Percentiles rank a stretch among this genome's conserved stretches.
phyloP scores from a whole-genome alignment of 2,797 vertebrate species.

The Catamblyrhynchus diadema region DNA sequence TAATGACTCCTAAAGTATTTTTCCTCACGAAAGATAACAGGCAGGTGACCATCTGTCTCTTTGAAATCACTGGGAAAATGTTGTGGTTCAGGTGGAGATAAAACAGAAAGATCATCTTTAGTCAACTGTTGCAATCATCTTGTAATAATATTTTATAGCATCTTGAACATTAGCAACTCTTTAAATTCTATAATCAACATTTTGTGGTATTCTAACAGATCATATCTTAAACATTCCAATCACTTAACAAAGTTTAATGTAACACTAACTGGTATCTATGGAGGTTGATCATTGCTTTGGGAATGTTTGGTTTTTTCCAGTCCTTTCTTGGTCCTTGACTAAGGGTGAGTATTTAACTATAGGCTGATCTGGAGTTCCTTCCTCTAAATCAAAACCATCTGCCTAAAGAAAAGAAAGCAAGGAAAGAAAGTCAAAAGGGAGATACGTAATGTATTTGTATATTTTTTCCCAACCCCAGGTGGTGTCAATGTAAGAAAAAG shows the following conservation, averaged over 20 bases:
- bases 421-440: not conserved
- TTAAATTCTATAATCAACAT: not conserved
- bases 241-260: not conserved
- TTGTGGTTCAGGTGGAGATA: not conserved
- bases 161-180: not conserved
- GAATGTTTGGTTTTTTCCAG: not conserved
- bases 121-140: not conserved
- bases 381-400: not conserved
- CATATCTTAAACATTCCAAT: not conserved
- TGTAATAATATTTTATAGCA: not conserved
- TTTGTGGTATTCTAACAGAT: not conserved
- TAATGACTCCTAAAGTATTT: not conserved
- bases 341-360: not conserved
- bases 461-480: not conserved
- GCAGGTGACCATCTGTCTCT: not conserved
- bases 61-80: not conserved
- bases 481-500: conserved; percentile 9
- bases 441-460: not conserved
- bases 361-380: not conserved
- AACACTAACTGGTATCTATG: not conserved
- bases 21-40: not conserved
- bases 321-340: not conserved
- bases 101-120: not conserved
- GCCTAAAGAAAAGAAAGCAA: not conserved
- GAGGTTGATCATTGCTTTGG: not conserved